These are phyloP conservation scores for Oreochromis niloticus DNA, from an alignment of 2,113 vertebrate genomes.

Conservation along the genomic window DNA sequence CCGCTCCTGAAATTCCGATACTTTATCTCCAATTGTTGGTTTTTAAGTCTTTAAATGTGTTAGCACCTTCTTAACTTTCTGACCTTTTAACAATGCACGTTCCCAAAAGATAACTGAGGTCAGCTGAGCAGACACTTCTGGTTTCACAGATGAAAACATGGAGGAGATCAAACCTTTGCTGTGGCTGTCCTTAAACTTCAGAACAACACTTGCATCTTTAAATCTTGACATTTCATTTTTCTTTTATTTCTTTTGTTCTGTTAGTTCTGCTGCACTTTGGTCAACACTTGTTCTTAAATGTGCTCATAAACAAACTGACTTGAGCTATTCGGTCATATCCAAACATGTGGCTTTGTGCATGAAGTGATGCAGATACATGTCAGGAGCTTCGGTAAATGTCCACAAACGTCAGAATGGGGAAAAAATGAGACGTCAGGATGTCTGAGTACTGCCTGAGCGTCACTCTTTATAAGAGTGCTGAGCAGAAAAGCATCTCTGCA, in stretches of 20 bases:
- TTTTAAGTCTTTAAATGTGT: background rate
- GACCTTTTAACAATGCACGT: background rate
- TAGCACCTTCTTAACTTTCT: accelerated
- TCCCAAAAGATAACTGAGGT: background rate
- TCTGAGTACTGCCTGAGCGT: background rate
- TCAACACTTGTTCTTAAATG: background rate
- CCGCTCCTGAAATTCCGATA: accelerated
- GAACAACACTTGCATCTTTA: background rate
- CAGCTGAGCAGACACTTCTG: background rate
- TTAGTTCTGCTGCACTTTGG: background rate
- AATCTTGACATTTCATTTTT: background rate
- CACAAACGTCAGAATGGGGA: background rate
- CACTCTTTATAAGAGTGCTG: background rate
- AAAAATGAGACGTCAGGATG: background rate
- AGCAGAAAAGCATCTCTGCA: background rate
- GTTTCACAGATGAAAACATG: background rate
- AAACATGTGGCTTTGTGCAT: background rate
- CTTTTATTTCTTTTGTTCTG: background rate
- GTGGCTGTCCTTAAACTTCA: background rate
- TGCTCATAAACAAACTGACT: background rate
- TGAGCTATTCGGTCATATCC: background rate
- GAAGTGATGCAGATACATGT: background rate
- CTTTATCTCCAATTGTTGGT: background rate
- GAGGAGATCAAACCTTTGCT: too few relatives aligned
- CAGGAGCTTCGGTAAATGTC: background rate